phyloP scores from a whole-genome alignment of 2,888 invertebrate species.

The Scaeva pyrastri region DNA sequence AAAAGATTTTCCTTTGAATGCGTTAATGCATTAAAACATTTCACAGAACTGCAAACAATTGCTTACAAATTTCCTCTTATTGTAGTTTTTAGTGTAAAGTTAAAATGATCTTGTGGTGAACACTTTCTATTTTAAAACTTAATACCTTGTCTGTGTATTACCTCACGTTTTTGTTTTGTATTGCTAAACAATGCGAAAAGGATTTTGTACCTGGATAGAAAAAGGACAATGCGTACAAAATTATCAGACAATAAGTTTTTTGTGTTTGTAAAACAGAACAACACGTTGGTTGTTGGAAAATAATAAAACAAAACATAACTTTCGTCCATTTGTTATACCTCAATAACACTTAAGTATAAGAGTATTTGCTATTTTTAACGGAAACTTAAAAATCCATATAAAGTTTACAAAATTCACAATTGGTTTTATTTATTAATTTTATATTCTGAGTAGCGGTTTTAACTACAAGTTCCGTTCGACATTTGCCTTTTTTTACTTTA shows the following conservation, averaged over 20 bases:
- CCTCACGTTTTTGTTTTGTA: constrained; percentile 9
- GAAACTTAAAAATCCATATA: no score
- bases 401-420: no score
- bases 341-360: no score
- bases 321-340: no score
- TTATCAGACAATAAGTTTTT: not conserved
- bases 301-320: no score
- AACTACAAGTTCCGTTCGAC: no score
- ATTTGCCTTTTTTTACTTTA: no score
- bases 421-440: no score
- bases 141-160: constrained; percentile 31
- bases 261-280: not conserved
- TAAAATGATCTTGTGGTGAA: constrained; percentile 18
- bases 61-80: not conserved
- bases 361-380: no score
- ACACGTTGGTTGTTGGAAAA: not conserved
- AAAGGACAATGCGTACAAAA: not conserved
- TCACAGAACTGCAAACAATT: constrained; percentile 24
- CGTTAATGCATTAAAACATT: not conserved
- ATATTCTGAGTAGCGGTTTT: no score
- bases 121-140: constrained; percentile 5
- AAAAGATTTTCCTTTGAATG: constrained; percentile 20
- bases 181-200: not conserved
- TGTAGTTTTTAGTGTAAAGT: not conserved
- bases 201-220: not conserved